A percentile compares a stretch with the other conserved stretches of the same genome.
Conservation (phyloP, 2,113 vertebrate species). For the Hippocampus guttulatus region DNA sequence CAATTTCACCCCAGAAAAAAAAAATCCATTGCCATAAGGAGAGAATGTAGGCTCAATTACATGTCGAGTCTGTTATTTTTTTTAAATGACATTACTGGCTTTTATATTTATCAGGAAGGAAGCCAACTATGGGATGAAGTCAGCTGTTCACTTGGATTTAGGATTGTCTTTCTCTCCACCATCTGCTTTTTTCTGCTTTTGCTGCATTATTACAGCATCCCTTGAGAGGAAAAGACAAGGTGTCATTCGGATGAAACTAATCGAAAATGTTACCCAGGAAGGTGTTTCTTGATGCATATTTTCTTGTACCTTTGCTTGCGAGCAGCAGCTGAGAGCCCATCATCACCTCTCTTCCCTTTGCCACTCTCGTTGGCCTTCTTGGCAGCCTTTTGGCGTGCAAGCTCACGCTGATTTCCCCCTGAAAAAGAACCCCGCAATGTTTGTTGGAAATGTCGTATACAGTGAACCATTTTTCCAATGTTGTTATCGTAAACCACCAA, state of each 20-base stretch:
- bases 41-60: constrained; percentile 55
- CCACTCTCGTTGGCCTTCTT: constrained; percentile 76
- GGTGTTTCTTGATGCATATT: not conserved
- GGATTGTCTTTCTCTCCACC: constrained; percentile 61
- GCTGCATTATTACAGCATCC: constrained; percentile 94
- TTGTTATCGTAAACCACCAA: no score
- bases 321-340: constrained; percentile 85
- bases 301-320: constrained; percentile 79
- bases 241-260: not conserved
- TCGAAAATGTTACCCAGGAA: not conserved
- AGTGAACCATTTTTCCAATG: no score
- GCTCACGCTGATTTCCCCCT: constrained; percentile 90
- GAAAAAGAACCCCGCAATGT: not conserved
- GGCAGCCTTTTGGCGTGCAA: constrained; percentile 84
- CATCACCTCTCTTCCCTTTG: constrained; percentile 80
- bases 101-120: constrained; percentile 57
- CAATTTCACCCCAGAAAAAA: constrained; percentile 49
- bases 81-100: constrained; percentile 46
- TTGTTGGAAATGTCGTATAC: no score
- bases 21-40: constrained; percentile 54
- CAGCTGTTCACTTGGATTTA: constrained; percentile 53
- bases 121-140: not conserved
- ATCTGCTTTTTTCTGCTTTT: constrained; percentile 87
- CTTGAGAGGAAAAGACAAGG: constrained; percentile 54
- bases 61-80: constrained; percentile 41